phyloP scores from a whole-genome alignment of 1,140 invertebrate genomes.

The Pygmarrhopalites habei region DNA sequence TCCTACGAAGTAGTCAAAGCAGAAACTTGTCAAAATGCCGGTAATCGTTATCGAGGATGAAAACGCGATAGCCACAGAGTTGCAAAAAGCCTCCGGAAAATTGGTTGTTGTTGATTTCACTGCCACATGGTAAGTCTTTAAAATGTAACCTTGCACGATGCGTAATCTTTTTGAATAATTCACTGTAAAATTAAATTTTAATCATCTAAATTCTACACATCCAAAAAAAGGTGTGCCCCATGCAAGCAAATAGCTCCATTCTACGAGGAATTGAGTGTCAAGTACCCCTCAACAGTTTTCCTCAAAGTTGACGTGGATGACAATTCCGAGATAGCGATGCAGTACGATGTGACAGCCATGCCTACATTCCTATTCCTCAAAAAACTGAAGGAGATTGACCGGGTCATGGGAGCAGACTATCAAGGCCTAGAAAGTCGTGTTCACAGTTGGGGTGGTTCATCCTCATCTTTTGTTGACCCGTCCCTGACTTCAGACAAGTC shows the following conservation, averaged over 20 bases:
- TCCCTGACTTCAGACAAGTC: background rate
- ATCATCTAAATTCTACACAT: background rate
- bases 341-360: conserved; percentile 85
- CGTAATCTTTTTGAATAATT: background rate
- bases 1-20: no score
- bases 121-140: background rate
- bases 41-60: background rate
- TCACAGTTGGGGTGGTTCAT: background rate
- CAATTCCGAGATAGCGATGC: conserved; percentile 71
- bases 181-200: background rate
- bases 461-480: conserved; percentile 1
- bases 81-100: background rate
- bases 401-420: conserved; percentile 50
- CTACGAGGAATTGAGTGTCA: conserved; percentile 73
- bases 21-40: no score
- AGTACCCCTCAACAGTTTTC: conserved; percentile 77
- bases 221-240: conserved; percentile 70
- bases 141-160: background rate
- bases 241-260: conserved; percentile 85
- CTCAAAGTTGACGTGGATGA: conserved; percentile 90
- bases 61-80: background rate
- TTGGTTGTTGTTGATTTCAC: conserved; percentile 3
- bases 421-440: conserved; percentile 6
- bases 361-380: conserved; percentile 95
- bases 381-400: conserved; percentile 74